A percentile compares a stretch with the other conserved stretches of the same genome.
These are phyloP conservation scores for Blastomussa wellsi DNA, from an alignment of 92 coral and sea anemone genomes.

Conservation along the genomic window DNA sequence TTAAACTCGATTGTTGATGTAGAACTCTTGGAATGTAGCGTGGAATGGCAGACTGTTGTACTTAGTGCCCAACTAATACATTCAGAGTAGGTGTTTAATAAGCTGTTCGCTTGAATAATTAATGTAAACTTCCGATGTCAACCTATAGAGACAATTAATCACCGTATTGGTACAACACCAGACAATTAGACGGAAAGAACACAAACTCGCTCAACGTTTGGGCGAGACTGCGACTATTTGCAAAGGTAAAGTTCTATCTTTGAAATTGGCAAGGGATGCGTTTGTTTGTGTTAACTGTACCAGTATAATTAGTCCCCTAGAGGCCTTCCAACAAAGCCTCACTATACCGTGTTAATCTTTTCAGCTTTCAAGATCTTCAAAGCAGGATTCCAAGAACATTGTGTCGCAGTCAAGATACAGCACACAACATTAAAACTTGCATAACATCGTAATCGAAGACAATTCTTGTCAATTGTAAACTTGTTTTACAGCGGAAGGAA, in stretches of 20 bases:
- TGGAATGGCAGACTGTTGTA: constrained; percentile 4
- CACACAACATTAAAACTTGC: not conserved
- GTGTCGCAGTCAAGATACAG: not conserved
- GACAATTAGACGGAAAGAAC: not conserved
- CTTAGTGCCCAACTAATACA: not conserved
- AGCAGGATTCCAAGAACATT: constrained; percentile 19
- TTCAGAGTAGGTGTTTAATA: constrained; percentile 6
- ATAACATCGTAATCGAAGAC: not conserved
- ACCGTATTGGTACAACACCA: not conserved
- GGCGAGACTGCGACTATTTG: not conserved
- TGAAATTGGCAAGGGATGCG: not conserved
- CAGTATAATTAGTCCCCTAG: constrained; percentile 28
- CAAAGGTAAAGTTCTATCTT: not conserved
- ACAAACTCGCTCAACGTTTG: not conserved
- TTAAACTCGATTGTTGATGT: not conserved
- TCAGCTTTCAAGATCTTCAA: constrained; percentile 34
- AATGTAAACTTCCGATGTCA: not conserved
- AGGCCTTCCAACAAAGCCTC: constrained; percentile 9
- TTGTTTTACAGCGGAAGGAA: not conserved
- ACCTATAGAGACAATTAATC: constrained; percentile 27
- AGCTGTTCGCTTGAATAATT: constrained; percentile 7
- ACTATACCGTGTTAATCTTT: constrained; percentile 7
- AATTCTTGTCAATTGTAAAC: not conserved
- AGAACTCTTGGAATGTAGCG: not conserved
- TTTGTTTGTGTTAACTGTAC: not conserved